Base-by-base conservation (phyloP, 2,113 vertebrate genomes). In the Corythoichthys haematopterus region DNA sequence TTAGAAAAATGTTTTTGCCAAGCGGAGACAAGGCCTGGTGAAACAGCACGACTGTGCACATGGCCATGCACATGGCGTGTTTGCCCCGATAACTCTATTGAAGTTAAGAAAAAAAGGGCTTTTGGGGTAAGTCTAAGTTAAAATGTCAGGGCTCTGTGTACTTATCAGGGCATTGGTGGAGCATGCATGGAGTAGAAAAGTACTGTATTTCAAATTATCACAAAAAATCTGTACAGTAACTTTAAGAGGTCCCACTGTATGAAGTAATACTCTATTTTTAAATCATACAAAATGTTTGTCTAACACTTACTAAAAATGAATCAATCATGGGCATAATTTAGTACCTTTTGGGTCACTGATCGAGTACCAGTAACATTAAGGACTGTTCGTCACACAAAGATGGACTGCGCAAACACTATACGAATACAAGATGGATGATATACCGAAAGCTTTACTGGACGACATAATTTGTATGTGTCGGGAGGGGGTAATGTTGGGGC, bases 391-490 rank as follows among this genome's bases (percentile, higher is more conserved):
- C 36, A 59, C 16, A 43, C 8, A 15, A 43, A 43, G 37, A 37
- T 58, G 40, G 40, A 43, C 38, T n/a, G 9, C 11, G 38, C n/a
- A 43, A n/a, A 11, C 3, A 59, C n/a, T 15, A 58, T 36, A 43
- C 16, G 45, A 69, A 40, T 35, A 9, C 16, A 13, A 45, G 46
- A 4, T 55, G 13, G 46, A 56, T 57, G 66, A 55, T 46, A 70
- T 8, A 56, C 46, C 33, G 20, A 64, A 5, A 40, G 47, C 45
- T 47, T 68, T 46, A 33, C 33, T 68, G 64, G 47, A 60, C 79
- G 58, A 82, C 65, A 74, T 76, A 64, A 65, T 74, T 9, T 70
- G 40, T 52, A 62, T 68, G 63, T 51, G 52, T 38, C 50, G 7
- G 36, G 14, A 68, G 66, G 52, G 58, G 60, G 65, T 53, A 65